These are phyloP conservation scores for Mallotus villosus DNA, from an alignment of 2,797 vertebrate genomes.

Conservation along the genomic window DNA sequence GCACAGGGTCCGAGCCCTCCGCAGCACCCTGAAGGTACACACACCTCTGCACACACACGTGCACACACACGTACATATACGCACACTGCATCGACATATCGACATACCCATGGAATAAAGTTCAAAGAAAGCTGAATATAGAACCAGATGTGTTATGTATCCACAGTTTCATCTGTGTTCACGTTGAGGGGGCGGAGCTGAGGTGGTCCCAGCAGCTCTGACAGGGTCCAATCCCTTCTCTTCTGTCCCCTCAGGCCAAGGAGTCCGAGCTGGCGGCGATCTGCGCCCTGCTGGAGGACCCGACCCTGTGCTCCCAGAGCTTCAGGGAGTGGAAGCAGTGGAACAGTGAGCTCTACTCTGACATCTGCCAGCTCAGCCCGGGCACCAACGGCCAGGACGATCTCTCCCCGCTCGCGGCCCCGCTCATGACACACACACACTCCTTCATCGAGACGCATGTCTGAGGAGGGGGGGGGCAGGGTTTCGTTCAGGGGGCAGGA, in stretches of 20 bases:
- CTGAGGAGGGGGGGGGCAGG: constrained; percentile 61
- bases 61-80: not conserved
- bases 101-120: too few species aligned
- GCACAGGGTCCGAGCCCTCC: constrained; percentile 84
- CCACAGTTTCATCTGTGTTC: too few species aligned
- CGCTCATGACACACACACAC: constrained; percentile 85
- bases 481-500: too few species aligned
- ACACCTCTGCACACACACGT: constrained; percentile 1
- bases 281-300: constrained; percentile 83
- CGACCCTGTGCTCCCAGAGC: constrained; percentile 82
- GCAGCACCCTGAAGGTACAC: constrained; percentile 88
- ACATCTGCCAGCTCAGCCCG: constrained; percentile 86
- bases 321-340: constrained; percentile 89
- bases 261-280: constrained; percentile 83
- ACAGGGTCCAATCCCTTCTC: constrained; percentile 17
- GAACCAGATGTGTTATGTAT: too few species aligned
- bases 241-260: constrained; percentile 75
- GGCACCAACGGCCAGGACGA: constrained; percentile 82
- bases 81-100: not conserved
- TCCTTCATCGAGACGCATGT: constrained; percentile 90
- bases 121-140: too few species aligned
- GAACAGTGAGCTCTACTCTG: constrained; percentile 86
- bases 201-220: not conserved
- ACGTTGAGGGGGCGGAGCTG: too few species aligned
- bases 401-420: constrained; percentile 72